Base-by-base conservation (phyloP, 2,797 vertebrate genomes). In the Gila robusta region DNA sequence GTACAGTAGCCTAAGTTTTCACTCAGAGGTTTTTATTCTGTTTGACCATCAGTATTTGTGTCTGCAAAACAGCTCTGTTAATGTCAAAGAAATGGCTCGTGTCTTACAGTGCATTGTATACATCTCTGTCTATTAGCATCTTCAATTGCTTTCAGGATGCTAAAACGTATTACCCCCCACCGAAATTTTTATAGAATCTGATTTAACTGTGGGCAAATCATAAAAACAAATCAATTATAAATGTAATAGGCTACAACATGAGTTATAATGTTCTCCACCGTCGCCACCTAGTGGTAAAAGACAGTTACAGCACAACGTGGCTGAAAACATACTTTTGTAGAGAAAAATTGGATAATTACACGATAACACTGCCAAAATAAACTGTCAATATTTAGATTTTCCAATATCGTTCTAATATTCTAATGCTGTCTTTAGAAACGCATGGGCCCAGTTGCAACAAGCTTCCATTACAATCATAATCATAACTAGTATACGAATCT, bases 1-100 rank as follows among this genome's bases (percentile, higher is more conserved):
- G 21, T 81, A 44, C 71, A 79, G 84, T 41, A 56, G 19, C 54
- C 54, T 56, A 59, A 52, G 10, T 12, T 56, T 49, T 70, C 52
- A 37, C 21, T 56, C 23, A 17, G 73, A 79, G n/a, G 17, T 66
- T 32, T 66, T 66, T 66, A 32, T 66, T 66, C 28, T 66, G 64
- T 66, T 69, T 69, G 86, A 56, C 59, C 54, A 67, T 87, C 44
- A 76, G 79, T 83, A 69, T 87, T 59, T 81, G 16, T 78, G 56
- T 79, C 56, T 79, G 79, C 19, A 69, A 59, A 78, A 21, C 54
- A 71, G 52, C 5, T 86, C 23, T 54, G 47, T 73, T 52, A 77
- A 62, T 52, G 47, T 79, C 64, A 80, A 54, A 86, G n/a, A 44
- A 84, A 41, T 62, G 10, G 32, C 28, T 32, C 0, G 16, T 49